Evolutionary conservation across 2,888 invertebrate species (phyloP).

Genomic region (Lasiommata megera): DNA sequence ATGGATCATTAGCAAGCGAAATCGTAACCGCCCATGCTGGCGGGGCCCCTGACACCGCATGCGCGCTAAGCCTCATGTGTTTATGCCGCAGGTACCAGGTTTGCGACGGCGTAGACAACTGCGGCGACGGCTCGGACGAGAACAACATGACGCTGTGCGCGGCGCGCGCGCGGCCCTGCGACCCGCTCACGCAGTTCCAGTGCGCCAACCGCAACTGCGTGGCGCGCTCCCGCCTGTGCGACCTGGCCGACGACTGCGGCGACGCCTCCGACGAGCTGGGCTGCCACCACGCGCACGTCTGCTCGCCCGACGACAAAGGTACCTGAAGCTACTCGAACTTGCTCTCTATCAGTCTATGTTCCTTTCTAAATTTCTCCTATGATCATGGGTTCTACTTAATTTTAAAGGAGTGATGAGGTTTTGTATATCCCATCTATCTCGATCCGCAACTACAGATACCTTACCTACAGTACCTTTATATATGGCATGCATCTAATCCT

Average conservation of each 20-base stretch:
- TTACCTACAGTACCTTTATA: no score
- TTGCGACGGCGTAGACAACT: constrained; percentile 96
- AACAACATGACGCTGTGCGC: constrained; percentile 96
- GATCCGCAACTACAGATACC: no score
- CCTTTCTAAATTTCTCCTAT: no score
- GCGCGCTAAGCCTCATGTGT: background rate
- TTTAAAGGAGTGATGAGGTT: no score
- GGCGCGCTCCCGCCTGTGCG: constrained; percentile 89
- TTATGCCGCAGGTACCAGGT: constrained; percentile 87
- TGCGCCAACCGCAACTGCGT: constrained; percentile 95
- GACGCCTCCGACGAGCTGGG: constrained; percentile 95
- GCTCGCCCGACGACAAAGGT: constrained; percentile 70
- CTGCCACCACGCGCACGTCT: constrained; percentile 87
- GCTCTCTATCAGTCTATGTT: no score
- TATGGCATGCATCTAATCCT: no score
- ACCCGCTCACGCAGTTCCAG: constrained; percentile 89
- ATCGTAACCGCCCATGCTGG: no score
- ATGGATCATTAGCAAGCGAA: no score
- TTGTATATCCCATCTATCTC: no score
- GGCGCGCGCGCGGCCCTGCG: constrained; percentile 87
- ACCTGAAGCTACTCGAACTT: no score
- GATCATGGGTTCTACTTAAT: no score
- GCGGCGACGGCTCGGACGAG: constrained; percentile 97
- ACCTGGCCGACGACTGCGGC: constrained; percentile 94
- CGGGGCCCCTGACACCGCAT: no score